Percentiles rank a stretch among this genome's conserved stretches.
Conservation (phyloP, 2,888 invertebrate species). For the Arge pagana region DNA sequence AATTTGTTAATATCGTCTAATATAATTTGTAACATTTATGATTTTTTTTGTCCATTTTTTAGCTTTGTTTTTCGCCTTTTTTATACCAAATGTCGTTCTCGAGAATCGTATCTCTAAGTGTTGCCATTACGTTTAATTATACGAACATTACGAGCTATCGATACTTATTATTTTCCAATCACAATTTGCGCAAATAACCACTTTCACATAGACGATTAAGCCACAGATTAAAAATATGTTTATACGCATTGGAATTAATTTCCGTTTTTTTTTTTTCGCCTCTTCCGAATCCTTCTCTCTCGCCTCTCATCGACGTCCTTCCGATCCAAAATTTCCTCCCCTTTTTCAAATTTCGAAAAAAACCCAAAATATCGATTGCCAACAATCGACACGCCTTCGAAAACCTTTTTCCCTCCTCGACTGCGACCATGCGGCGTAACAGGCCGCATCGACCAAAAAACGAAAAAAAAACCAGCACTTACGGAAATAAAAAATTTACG, state of each 20-base stretch:
- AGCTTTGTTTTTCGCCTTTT: conserved; percentile 5
- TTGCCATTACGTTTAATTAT: conserved; percentile 2
- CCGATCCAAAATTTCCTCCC: too few species aligned
- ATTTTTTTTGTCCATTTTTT: conserved; percentile 31
- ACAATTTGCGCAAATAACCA: conserved; percentile 46
- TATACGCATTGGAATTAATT: conserved; percentile 3
- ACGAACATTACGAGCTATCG: conserved; percentile 1
- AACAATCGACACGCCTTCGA: too few species aligned
- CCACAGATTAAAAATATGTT: conserved; percentile 38
- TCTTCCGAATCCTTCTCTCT: not conserved
- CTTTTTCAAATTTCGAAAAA: too few species aligned
- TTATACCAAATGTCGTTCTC: not conserved
- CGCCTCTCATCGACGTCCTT: conserved; percentile 11
- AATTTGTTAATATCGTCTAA: conserved; percentile 32
- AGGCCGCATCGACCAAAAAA: too few species aligned
- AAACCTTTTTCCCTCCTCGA: too few species aligned
- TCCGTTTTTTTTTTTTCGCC: conserved; percentile 4
- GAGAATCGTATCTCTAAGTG: not conserved
- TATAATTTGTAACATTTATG: conserved; percentile 45
- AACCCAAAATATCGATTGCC: not conserved
- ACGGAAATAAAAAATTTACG: not conserved
- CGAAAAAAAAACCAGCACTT: not conserved
- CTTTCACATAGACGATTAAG: conserved; percentile 47
- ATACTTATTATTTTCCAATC: conserved; percentile 32
- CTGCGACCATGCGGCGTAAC: too few species aligned